Evolutionary conservation across 2,888 invertebrate species (phyloP), one percentile per base, ranked within the genome.

Genomic region (Erynnis tages): DNA sequence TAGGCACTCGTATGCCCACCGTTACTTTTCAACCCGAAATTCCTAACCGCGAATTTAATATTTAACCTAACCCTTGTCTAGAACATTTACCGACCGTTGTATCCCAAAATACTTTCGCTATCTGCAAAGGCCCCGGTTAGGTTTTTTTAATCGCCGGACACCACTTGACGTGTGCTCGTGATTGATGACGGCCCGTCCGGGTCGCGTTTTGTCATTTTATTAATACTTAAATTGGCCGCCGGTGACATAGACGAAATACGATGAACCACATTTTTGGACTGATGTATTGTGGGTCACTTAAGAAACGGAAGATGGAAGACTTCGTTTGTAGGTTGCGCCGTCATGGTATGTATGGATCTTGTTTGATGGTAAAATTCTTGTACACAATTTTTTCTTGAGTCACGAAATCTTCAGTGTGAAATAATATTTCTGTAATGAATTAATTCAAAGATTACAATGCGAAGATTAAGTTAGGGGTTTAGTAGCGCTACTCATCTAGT

Each of bases 131-230:
- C 71, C 78, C 78, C 71, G 76, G 81, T 76, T 76, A 75, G 80
- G 79, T 73, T 78, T 69, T 75, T 78, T 86, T 88, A 88, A 88
- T 86, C 86, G 86, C 69, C 72, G 77, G 63, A 77, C 76, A 79
- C 70, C 84, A 82, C 85, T 87, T 84, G 88, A 88, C 85, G 81
- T 69, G 76, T 63, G 70, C 68, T 59, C 67, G 80, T 88, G 88
- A 89, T 88, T 85, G 88, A 89, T 88, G 83, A 73, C 73, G 76
- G 57, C 53, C 48, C 47, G 68, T 69, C 69, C 63, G 78, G 82
- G 84, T 82, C 87, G 82, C 82, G 86, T 87, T 87, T 86, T 85
- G 89, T 89, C 87, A 84, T 88, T 87, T 87, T 89, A 87, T 88
- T 89, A 88, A 86, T 88, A 85, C 87, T 80, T 83, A 88, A 87